Conservation (phyloP, 2,797 vertebrate species). For the Hozukius guyotensis region DNA sequence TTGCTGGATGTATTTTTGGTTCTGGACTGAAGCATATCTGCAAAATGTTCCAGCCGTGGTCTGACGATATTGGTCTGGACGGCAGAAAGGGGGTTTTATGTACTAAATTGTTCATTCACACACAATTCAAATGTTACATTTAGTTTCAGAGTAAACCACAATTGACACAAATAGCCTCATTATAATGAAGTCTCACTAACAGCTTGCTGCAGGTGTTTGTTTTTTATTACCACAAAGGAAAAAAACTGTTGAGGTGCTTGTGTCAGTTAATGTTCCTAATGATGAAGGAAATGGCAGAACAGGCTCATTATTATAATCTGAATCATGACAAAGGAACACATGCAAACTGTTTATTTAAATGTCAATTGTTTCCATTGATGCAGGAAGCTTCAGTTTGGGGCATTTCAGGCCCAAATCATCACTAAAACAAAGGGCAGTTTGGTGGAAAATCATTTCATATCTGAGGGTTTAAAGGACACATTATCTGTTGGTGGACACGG, state of each 20-base stretch:
- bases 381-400: constrained; percentile 36
- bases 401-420: neutral
- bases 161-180: neutral
- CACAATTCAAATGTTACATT: neutral
- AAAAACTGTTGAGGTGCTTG: neutral
- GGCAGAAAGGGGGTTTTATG: constrained; percentile 9
- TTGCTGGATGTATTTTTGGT: constrained; percentile 57
- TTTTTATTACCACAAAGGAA: neutral
- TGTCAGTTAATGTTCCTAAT: neutral
- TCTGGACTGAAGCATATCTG: constrained; percentile 38
- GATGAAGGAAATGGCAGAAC: neutral
- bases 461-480: neutral
- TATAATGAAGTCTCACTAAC: neutral
- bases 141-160: neutral
- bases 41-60: constrained; percentile 30
- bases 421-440: neutral
- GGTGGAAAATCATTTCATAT: neutral
- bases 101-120: neutral
- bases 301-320: neutral
- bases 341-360: neutral
- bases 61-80: neutral
- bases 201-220: neutral
- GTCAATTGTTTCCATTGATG: constrained; percentile 39
- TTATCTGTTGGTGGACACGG: constrained; percentile 4
- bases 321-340: neutral